These are phyloP conservation scores for Cosmia pyralina DNA, from an alignment of 2,888 invertebrate species.

Conservation along the genomic window DNA sequence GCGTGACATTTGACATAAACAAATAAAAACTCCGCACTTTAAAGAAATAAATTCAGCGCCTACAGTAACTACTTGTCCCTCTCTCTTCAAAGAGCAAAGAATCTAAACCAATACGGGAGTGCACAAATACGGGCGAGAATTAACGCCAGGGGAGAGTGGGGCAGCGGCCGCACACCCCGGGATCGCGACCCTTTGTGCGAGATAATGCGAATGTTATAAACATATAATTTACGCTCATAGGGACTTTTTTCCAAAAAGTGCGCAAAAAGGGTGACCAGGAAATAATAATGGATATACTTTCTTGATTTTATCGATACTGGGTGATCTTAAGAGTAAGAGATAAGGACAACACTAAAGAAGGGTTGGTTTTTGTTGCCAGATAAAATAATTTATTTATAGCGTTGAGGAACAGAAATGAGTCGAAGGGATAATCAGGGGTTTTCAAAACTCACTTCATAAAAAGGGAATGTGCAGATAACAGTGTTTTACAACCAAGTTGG, in stretches of 20 bases:
- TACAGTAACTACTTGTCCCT: conserved; percentile 52
- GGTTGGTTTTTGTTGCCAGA: conserved; percentile 36
- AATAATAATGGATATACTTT: conserved; percentile 52
- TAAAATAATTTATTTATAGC: conserved; percentile 31
- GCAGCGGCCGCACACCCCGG: conserved; percentile 48
- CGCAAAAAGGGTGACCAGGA: conserved; percentile 50
- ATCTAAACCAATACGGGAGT: conserved; percentile 80
- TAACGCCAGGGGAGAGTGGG: conserved; percentile 60
- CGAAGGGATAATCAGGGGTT: conserved; percentile 2
- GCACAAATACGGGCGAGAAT: conserved; percentile 81
- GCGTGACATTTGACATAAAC: conserved; percentile 13
- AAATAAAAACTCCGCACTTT: conserved; percentile 26
- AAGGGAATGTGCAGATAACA: neutral
- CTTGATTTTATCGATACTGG: conserved; percentile 55
- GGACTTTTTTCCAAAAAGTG: conserved; percentile 47
- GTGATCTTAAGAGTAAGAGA: conserved; percentile 48
- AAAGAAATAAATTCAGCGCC: conserved; percentile 56
- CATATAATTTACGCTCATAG: conserved; percentile 65
- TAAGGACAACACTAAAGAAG: conserved; percentile 30
- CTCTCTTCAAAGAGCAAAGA: conserved; percentile 68
- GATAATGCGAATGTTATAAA: conserved; percentile 68
- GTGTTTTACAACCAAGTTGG: neutral
- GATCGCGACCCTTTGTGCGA: conserved; percentile 63
- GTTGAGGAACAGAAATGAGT: conserved; percentile 14
- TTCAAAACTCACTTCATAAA: neutral